Evolutionary conservation across 2,797 vertebrate species (phyloP), one percentile per base, ranked within the genome.

Genomic region (Hylomyscus alleni): DNA sequence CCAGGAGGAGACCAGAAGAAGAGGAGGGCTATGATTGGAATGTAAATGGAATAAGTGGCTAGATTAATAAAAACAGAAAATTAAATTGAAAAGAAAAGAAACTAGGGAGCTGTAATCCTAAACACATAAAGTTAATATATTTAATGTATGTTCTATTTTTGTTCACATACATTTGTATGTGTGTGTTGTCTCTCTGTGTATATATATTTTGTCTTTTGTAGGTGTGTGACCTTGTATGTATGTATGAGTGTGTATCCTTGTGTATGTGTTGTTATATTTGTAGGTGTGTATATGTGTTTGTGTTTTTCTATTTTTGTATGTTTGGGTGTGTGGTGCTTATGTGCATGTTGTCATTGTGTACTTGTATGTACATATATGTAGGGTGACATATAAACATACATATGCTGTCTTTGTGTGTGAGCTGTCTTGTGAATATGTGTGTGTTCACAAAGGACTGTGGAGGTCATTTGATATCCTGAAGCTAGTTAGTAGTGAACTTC

Each of bases 101-200:
- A 65, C 72, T 95, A 97, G 97, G 80, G 75, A 72, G 60, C 90
- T 98, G 88, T 94, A 97, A 82, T 97, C 26, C 86, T 96, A 95
- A 97, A 96, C 97, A 76, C 77, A 89, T 50, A 6, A 31, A 31
- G 19, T 24, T 50, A 50, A 67, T 15, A 12, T 85, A 50, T 34
- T 85, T 50, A 50, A 15, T 11, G 19, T n/a, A 34, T 9, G 54
- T 80, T 52, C 34, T 78, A 52, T 54, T 78, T 78, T 47, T 29
- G 13, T 29, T 47, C 47, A 47, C 31, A 69, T 34, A 19, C n/a
- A n/a, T n/a, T 15, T 69, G 31, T 69, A 31, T 67, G 31, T 69
- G 65, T 67, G 65, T 34, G 1, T 34, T 69, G 15, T 31, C 12
- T 69, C 67, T 69, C 67, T 69, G 14, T 67, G 13, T 67, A 4